These are phyloP conservation scores for Yponomeuta malinellus DNA, from an alignment of 2,888 invertebrate species.

Conservation along the genomic window DNA sequence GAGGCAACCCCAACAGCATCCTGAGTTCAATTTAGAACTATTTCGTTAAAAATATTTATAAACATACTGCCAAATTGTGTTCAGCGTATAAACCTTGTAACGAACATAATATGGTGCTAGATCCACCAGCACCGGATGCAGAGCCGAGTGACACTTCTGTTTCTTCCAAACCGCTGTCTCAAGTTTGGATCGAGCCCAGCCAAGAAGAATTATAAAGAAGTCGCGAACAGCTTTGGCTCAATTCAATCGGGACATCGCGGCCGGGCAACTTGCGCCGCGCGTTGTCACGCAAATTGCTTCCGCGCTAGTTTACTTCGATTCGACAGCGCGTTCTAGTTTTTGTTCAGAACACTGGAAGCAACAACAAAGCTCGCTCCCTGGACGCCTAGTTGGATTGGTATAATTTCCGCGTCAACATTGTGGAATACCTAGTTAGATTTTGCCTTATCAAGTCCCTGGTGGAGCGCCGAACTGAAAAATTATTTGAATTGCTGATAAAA, in stretches of 20 bases:
- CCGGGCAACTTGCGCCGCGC: not conserved
- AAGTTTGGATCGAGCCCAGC: not conserved
- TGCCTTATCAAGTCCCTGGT: too few species aligned
- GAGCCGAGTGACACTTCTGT: not conserved
- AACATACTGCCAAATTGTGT: too few species aligned
- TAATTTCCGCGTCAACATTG: not conserved
- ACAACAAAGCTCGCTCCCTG: not conserved
- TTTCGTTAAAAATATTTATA: too few species aligned
- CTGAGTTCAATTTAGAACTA: too few species aligned
- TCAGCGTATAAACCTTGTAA: too few species aligned
- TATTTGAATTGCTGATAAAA: too few species aligned
- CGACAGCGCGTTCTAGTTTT: not conserved
- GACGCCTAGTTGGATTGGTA: not conserved
- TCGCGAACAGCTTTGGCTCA: constrained; percentile 9
- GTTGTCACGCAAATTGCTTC: constrained; percentile 9
- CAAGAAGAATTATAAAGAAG: constrained; percentile 6
- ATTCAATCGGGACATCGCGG: not conserved
- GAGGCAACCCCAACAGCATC: too few species aligned
- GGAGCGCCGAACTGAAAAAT: too few species aligned
- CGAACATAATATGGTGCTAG: too few species aligned
- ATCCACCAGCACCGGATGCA: not conserved
- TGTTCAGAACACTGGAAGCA: not conserved
- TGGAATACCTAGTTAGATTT: not conserved
- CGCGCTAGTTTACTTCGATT: constrained; percentile 2
- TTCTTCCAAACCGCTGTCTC: not conserved